Conservation (phyloP, 2,113 vertebrate species). For the rat (Rattus norvegicus) region DNA sequence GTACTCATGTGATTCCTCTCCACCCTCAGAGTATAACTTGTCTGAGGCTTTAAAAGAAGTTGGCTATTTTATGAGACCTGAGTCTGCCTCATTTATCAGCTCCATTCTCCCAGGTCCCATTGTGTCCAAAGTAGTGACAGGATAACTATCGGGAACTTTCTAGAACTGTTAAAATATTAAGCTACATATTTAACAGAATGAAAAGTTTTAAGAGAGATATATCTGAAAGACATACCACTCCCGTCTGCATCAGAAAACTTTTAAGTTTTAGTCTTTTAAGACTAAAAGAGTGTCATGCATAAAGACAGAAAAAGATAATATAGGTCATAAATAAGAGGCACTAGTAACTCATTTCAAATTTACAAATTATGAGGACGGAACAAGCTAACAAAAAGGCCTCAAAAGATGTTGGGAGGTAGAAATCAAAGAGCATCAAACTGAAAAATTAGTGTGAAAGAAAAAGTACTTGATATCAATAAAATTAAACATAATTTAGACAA, state of each 20-base stretch:
- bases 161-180: background rate
- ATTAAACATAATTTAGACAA: background rate
- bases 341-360: background rate
- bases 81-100: background rate
- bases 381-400: background rate
- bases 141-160: background rate
- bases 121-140: background rate
- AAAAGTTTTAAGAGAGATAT: background rate
- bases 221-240: background rate
- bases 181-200: background rate
- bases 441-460: background rate
- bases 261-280: too few species aligned
- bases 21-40: background rate
- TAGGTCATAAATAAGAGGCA: background rate
- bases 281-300: background rate
- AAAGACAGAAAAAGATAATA: background rate
- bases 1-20: background rate
- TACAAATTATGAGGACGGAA: background rate
- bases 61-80: background rate
- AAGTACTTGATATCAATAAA: background rate
- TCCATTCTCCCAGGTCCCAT: background rate
- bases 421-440: background rate
- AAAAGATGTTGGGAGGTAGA: background rate
- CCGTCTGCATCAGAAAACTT: background rate
- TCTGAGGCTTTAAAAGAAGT: background rate